Conservation (phyloP, 2,113 vertebrate genomes). For the Petrocephalus zakoni region DNA sequence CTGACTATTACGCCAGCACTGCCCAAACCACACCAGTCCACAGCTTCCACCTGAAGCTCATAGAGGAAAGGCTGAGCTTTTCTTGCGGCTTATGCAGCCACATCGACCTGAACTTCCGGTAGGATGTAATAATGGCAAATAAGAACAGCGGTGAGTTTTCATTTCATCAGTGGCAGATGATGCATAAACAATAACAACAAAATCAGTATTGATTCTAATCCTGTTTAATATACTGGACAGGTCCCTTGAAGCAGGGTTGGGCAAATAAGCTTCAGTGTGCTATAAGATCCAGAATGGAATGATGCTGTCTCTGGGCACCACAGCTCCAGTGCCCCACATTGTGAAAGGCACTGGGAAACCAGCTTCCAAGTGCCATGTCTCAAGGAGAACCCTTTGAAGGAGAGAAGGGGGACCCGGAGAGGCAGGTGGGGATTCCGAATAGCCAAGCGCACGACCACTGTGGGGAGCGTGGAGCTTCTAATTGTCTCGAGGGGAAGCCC, state of each 20-base stretch:
- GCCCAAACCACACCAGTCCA: background rate
- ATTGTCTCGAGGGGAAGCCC: conserved; percentile 62
- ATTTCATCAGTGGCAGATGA: background rate
- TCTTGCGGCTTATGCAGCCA: background rate
- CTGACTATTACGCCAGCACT: no score
- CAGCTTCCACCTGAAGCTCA: background rate
- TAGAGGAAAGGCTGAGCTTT: background rate
- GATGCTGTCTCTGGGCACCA: background rate
- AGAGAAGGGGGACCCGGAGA: background rate
- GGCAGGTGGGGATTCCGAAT: conserved; percentile 34
- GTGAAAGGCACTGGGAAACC: background rate
- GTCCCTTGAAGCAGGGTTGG: background rate
- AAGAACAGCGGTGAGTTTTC: background rate
- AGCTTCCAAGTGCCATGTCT: background rate
- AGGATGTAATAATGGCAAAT: background rate
- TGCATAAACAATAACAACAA: background rate
- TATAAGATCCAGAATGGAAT: background rate
- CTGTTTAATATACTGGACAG: background rate
- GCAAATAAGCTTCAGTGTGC: background rate
- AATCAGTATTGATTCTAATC: background rate
- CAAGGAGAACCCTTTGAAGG: conserved; percentile 20
- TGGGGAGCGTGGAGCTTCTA: conserved; percentile 44
- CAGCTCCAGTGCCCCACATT: background rate
- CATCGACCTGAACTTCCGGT: background rate
- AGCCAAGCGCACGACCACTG: conserved; percentile 58